A percentile compares a stretch with the other conserved stretches of the same genome.
phyloP scores from a whole-genome alignment of 2,113 vertebrate genomes.

The Monopterus albus region DNA sequence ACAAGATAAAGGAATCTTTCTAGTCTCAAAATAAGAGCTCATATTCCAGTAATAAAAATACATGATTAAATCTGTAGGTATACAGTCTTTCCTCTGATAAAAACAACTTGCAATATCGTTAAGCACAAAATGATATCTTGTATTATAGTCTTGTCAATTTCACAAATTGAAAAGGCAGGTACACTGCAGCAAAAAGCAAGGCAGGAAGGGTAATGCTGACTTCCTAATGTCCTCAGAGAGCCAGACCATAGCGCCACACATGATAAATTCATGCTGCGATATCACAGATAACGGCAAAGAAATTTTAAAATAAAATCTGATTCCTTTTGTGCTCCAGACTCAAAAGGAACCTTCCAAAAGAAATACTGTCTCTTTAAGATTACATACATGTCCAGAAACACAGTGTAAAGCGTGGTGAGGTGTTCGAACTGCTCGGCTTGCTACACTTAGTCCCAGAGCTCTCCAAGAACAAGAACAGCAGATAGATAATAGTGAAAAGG shows the following conservation, averaged over 20 bases:
- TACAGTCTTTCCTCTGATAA: conserved; percentile 70
- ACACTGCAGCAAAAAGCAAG: conserved; percentile 81
- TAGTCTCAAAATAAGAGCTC: conserved; percentile 75
- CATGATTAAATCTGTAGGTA: conserved; percentile 79
- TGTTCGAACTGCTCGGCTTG: conserved; percentile 52
- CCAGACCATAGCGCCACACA: conserved; percentile 44
- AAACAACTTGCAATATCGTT: conserved; percentile 74
- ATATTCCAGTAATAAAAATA: conserved; percentile 84
- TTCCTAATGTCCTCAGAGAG: conserved; percentile 57
- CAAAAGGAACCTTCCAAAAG: conserved; percentile 66
- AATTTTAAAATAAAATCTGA: not conserved
- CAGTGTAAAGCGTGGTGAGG: conserved; percentile 63
- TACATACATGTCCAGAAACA: conserved; percentile 66
- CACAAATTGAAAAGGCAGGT: conserved; percentile 84
- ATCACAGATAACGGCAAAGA: conserved; percentile 30
- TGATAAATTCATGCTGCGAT: conserved; percentile 55
- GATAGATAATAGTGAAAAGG: conserved; percentile 11
- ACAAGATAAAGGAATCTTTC: conserved; percentile 64
- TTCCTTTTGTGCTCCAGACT: conserved; percentile 51
- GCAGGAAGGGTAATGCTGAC: conserved; percentile 71
- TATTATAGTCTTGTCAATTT: conserved; percentile 85
- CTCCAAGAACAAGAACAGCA: conserved; percentile 36
- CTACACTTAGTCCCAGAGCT: conserved; percentile 54
- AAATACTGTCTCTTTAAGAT: conserved; percentile 82
- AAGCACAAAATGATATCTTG: conserved; percentile 75